Evolutionary conservation across 2,888 invertebrate genomes (phyloP).

Genomic region (Halictus quadricinctus): DNA sequence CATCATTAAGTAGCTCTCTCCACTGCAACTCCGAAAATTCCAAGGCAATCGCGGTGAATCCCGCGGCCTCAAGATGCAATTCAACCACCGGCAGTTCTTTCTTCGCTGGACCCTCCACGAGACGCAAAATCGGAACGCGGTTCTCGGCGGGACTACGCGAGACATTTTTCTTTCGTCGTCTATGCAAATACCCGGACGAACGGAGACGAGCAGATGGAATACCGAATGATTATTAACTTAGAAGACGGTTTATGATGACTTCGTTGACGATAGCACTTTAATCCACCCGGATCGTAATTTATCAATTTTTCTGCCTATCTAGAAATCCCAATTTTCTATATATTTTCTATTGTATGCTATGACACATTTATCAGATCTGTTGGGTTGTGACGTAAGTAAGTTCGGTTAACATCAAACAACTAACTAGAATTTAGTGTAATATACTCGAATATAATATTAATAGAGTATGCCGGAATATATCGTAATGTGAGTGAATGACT

Average conservation of each 20-base stretch:
- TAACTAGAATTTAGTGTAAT: background rate
- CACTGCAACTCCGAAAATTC: constrained; percentile 20
- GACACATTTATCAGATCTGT: background rate
- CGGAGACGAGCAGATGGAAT: constrained; percentile 13
- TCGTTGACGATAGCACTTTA: background rate
- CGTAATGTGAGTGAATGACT: no score
- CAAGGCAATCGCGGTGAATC: background rate
- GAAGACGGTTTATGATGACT: background rate
- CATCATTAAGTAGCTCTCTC: constrained; percentile 39
- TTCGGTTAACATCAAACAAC: background rate
- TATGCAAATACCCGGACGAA: constrained; percentile 38
- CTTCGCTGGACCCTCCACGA: background rate
- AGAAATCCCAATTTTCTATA: background rate
- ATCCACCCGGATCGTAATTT: background rate
- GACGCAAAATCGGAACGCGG: background rate
- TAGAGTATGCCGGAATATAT: background rate
- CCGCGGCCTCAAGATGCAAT: constrained; percentile 38
- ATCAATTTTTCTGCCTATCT: background rate
- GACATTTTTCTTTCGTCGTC: constrained; percentile 39
- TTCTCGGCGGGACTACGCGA: constrained; percentile 10
- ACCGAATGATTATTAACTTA: constrained; percentile 38
- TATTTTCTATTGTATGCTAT: background rate
- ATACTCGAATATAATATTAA: background rate
- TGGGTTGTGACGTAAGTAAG: background rate
- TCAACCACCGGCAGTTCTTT: constrained; percentile 38